These are phyloP conservation scores for Seladonia tumulorum DNA, from an alignment of 2,888 invertebrate genomes.

Conservation along the genomic window DNA sequence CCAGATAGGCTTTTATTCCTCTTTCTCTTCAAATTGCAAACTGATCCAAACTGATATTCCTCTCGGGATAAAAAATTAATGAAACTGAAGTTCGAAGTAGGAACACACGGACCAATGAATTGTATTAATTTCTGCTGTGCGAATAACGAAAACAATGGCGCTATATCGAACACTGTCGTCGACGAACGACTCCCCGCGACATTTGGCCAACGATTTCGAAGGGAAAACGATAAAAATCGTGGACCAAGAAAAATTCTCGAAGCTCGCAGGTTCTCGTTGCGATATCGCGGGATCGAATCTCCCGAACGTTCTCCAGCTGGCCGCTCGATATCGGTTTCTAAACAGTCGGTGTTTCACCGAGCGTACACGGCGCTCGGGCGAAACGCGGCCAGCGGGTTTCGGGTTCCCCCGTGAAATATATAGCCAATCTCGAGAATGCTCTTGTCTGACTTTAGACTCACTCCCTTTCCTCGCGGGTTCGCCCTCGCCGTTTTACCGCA, in stretches of 20 bases:
- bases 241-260: not conserved
- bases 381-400: slow-evolving; percentile 58
- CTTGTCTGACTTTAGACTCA: slow-evolving; percentile 78
- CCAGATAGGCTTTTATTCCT: no score
- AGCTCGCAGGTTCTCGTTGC: not conserved
- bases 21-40: no score
- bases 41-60: no score
- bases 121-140: not conserved
- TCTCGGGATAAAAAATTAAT: not conserved
- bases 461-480: slow-evolving; percentile 44
- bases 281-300: slow-evolving; percentile 7
- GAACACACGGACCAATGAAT: not conserved
- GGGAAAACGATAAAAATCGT: not conserved
- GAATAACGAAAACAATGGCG: not conserved
- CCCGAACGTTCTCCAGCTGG: slow-evolving; percentile 17
- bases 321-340: slow-evolving; percentile 40
- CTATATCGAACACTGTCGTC: not conserved
- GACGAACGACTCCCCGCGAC: not conserved
- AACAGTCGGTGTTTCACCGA: slow-evolving; percentile 26
- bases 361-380: slow-evolving; percentile 14
- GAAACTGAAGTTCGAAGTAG: not conserved
- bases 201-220: not conserved
- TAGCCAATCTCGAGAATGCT: slow-evolving; percentile 81
- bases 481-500: slow-evolving; percentile 45
- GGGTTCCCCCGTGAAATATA: slow-evolving; percentile 69